Conservation (phyloP, 2,113 vertebrate species). For the Rhinolophus sinicus region DNA sequence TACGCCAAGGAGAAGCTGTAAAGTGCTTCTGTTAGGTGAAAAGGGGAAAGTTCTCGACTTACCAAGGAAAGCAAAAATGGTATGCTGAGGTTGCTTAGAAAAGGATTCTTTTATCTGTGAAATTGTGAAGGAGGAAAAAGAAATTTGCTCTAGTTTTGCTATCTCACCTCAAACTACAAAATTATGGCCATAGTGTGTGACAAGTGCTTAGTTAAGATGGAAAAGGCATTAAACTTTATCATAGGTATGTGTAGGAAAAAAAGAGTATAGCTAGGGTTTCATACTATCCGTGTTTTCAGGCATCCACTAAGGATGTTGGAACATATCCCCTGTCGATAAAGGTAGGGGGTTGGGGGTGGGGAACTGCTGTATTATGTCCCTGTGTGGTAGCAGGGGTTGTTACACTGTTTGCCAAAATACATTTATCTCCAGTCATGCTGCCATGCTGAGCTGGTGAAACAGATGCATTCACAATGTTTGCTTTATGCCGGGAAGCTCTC, state of each 20-base stretch:
- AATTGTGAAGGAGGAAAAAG: background rate
- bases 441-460: background rate
- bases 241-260: background rate
- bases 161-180: too few relatives aligned
- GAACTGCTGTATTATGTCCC: background rate
- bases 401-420: background rate
- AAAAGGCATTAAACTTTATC: background rate
- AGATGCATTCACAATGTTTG: background rate
- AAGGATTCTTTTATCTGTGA: background rate
- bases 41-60: too few relatives aligned
- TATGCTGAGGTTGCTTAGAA: background rate
- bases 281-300: background rate
- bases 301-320: background rate
- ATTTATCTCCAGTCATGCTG: slow-evolving; percentile 14
- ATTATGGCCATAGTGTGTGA: background rate
- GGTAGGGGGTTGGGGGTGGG: too few relatives aligned
- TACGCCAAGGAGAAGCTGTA: background rate
- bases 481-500: background rate
- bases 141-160: background rate
- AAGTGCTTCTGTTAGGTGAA: background rate
- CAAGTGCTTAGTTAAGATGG: too few relatives aligned
- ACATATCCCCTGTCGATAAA: background rate
- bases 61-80: background rate
- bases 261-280: background rate
- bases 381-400: background rate